These are phyloP conservation scores for Synergus laeviventris DNA, from an alignment of 2,888 invertebrate species.

Conservation along the genomic window DNA sequence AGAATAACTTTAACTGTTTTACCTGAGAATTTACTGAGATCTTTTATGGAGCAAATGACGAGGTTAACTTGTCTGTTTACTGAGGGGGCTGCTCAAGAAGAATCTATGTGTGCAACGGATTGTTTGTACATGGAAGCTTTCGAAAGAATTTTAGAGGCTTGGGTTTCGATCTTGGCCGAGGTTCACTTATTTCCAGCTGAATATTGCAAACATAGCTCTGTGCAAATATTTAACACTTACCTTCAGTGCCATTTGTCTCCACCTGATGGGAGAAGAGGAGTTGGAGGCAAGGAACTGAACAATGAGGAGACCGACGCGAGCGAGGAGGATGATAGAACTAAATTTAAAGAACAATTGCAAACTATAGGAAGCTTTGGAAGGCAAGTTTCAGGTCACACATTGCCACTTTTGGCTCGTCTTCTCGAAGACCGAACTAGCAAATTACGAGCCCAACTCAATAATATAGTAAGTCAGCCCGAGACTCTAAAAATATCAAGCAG, in stretches of 20 bases:
- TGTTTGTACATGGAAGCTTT: constrained; percentile 82
- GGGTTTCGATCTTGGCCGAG: constrained; percentile 80
- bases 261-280: constrained; percentile 85
- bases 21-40: constrained; percentile 76
- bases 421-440: constrained; percentile 82
- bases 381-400: constrained; percentile 81
- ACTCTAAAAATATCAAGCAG: constrained; percentile 53
- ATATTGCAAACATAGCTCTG: constrained; percentile 72
- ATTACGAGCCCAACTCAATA: constrained; percentile 76
- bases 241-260: constrained; percentile 88
- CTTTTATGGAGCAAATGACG: constrained; percentile 81
- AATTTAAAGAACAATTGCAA: constrained; percentile 85
- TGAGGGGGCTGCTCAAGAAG: constrained; percentile 82
- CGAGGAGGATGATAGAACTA: constrained; percentile 82
- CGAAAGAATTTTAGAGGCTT: constrained; percentile 83
- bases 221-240: constrained; percentile 87
- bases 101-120: constrained; percentile 77
- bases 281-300: constrained; percentile 75
- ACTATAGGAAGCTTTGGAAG: constrained; percentile 83
- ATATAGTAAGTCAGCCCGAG: constrained; percentile 59
- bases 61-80: constrained; percentile 82
- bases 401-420: constrained; percentile 82
- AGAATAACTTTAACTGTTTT: constrained; percentile 76
- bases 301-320: constrained; percentile 80
- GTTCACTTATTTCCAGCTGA: constrained; percentile 73